Evolutionary conservation across 1,140 invertebrate genomes (phyloP).

Genomic region (Eumaeus atala): DNA sequence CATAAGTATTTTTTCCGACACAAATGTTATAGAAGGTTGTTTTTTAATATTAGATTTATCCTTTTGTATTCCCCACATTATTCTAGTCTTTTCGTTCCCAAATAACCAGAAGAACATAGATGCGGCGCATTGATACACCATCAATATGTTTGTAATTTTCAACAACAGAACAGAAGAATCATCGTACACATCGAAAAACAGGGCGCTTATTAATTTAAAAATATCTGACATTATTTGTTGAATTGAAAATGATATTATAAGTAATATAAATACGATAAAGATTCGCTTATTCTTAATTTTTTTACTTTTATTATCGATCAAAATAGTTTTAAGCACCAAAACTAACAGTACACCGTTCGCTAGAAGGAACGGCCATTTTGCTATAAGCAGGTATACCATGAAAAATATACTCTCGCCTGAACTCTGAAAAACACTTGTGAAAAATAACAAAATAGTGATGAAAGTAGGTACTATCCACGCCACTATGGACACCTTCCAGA

Average conservation of each 20-base stretch:
- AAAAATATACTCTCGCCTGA: conserved; percentile 23
- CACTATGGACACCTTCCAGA: conserved; percentile 36
- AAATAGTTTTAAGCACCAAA: conserved; percentile 37
- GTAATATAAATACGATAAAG: conserved; percentile 42
- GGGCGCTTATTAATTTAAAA: conserved; percentile 35
- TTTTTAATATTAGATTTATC: conserved; percentile 3
- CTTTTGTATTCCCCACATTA: conserved; percentile 43
- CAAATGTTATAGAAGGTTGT: background rate
- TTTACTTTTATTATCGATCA: conserved; percentile 37
- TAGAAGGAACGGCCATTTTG: conserved; percentile 53
- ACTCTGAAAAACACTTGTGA: conserved; percentile 23
- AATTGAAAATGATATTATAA: conserved; percentile 52
- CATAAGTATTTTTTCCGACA: background rate
- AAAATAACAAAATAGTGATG: conserved; percentile 24
- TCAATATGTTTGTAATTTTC: conserved; percentile 34
- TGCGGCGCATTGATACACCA: conserved; percentile 50
- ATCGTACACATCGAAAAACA: conserved; percentile 17
- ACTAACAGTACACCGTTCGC: conserved; percentile 43
- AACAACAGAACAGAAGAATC: conserved; percentile 25
- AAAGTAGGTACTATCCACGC: conserved; percentile 40
- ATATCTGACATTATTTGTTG: conserved; percentile 49
- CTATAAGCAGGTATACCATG: conserved; percentile 34
- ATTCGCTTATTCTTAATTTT: conserved; percentile 38
- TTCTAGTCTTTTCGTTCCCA: conserved; percentile 50
- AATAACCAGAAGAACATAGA: conserved; percentile 64